Conservation (phyloP, 2,797 vertebrate genomes). For the Limosa lapponica region DNA sequence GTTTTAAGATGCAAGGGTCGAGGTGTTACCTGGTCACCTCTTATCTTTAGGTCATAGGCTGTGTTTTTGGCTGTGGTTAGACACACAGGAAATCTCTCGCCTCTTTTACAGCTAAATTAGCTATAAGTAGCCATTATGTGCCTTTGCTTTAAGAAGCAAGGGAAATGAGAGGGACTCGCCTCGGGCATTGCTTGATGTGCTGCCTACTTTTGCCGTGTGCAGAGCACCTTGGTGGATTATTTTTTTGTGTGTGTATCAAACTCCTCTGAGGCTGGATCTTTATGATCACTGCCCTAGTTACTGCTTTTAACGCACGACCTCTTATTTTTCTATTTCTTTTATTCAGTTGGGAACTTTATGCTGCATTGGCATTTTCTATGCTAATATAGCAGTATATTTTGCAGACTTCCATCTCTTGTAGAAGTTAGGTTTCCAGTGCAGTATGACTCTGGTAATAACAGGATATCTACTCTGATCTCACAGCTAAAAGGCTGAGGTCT, state of each 20-base stretch:
- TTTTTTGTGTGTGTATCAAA: background rate
- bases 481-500: background rate
- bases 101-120: background rate
- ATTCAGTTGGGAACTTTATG: background rate
- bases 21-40: background rate
- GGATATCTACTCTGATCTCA: background rate
- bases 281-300: background rate
- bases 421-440: background rate
- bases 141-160: background rate
- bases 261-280: background rate
- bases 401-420: background rate
- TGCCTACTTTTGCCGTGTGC: background rate
- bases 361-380: background rate
- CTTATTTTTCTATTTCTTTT: background rate
- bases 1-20: background rate
- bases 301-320: background rate
- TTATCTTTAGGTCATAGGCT: background rate
- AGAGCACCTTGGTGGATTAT: background rate
- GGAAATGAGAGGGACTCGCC: background rate
- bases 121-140: background rate
- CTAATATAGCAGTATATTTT: background rate
- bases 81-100: rapidly evolving
- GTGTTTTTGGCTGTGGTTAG: background rate
- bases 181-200: background rate
- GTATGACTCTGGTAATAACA: background rate